phyloP scores from a whole-genome alignment of 2,888 invertebrate genomes.

The Stictocephala bisonia region DNA sequence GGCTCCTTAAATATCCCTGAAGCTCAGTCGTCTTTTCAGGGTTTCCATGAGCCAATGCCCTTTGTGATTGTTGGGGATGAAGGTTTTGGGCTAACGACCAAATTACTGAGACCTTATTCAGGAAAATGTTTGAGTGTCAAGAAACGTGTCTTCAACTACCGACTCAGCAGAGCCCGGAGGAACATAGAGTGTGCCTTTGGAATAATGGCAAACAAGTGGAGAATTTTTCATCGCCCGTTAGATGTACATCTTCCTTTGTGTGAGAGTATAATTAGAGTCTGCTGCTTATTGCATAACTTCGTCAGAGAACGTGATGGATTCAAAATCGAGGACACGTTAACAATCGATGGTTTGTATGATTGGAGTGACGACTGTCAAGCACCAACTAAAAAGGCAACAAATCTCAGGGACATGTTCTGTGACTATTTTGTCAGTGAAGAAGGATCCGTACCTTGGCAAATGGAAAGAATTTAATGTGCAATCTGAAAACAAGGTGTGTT shows the following conservation, averaged over 20 bases:
- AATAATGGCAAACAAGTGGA: constrained; percentile 51
- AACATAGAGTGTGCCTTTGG: constrained; percentile 58
- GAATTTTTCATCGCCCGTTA: constrained; percentile 51
- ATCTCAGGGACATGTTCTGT: constrained; percentile 28
- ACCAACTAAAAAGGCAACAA: constrained; percentile 4
- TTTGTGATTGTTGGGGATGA: constrained; percentile 54
- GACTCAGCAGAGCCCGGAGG: constrained; percentile 55
- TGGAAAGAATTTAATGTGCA: constrained; percentile 10
- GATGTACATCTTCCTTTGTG: constrained; percentile 25
- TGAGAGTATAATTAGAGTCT: neutral
- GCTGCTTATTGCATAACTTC: constrained; percentile 22
- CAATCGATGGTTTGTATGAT: neutral
- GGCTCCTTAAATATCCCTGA: constrained; percentile 39
- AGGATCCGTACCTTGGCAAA: constrained; percentile 26
- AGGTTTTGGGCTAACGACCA: constrained; percentile 49
- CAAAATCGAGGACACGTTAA: neutral
- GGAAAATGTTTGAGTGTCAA: constrained; percentile 51
- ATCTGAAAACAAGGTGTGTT: no score
- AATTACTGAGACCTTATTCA: constrained; percentile 52
- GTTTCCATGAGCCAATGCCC: constrained; percentile 28
- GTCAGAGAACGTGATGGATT: constrained; percentile 11
- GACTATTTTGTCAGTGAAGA: constrained; percentile 27
- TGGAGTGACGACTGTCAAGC: neutral
- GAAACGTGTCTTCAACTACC: constrained; percentile 56
- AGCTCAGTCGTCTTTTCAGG: constrained; percentile 10